Evolutionary conservation across 1,140 invertebrate genomes (phyloP), one percentile per base, ranked within the genome.

Genomic region (Ctenoplectra terminalis): DNA sequence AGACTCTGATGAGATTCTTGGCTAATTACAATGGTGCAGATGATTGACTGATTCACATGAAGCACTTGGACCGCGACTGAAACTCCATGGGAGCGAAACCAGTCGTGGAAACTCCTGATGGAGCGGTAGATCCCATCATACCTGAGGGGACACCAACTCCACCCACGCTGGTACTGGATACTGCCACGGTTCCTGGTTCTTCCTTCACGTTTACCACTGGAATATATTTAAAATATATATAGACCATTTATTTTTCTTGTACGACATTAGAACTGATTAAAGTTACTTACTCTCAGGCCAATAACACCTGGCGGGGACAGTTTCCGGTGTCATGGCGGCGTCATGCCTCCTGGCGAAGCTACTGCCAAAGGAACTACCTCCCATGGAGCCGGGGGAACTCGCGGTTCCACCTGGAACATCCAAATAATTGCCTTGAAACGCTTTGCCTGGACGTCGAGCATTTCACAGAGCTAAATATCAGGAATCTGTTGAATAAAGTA

Each of bases 361-460:
- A 15, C 87, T 89, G 1, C 90, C 88, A 54, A 92, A 93, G 26
- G 91, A 88, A 17, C 88, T 70, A 86, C 91, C 56, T 76, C 91
- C 84, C 92, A 91, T 91, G 70, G 93, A 79, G 66, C 86, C 82
- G 82, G 92, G 61, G 70, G 92, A 89, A 60, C 88, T 89, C 26
- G 89, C 81, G 31, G 86, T 89, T 43, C 89, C 88, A 81, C 91
- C 92, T 93, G 92, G 84, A 93, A 94, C 92, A 88, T 93, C 90
- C 69, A 93, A 87, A 84, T 92, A 93, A 91, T 93, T 93, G 80
- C 91, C 90, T 94, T 93, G 90, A 94, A 93, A 93, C 84, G 90
- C 91, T 92, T 94, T 88, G 92, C 90, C 90, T 34, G 87, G 80
- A 78, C 91, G 86, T 88, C 86, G 79, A 83, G 89, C 43, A 64